Base-by-base conservation (phyloP, 2,888 invertebrate genomes). In the Bhutanitis thaidina region DNA sequence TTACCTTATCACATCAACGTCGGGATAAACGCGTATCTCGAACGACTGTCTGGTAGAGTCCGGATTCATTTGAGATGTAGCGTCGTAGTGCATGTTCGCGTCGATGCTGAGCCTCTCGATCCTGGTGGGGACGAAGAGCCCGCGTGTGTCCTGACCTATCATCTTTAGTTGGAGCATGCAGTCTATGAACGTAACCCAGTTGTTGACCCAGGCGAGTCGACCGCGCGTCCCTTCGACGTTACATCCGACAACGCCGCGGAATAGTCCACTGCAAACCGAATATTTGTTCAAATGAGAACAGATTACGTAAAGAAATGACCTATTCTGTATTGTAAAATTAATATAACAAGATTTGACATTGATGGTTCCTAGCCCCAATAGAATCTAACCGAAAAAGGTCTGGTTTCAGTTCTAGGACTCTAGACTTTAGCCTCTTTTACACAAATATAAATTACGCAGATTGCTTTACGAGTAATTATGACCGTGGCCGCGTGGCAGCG, bases 181-280 rank as follows among this genome's bases (percentile, higher is more conserved):
- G 81, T 98, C 97, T 84, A 98, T 92, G 77, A 96, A 96, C 2
- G 95, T 92, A 7, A 95, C 93, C 97, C 97, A 98, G 80, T 96
- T 95, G 64, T 93, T 93, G 43, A 91, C 90, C 96, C 96, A 97
- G 45, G 90, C 76, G 5, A 92, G 71, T 15, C 82, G 79, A 1
- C 91, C 92, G 1, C 82, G 79, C 1, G 80, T 86, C 27, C 91
- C 91, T 54, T 89, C 80, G 7, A 89, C 75, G 62, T 90, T 90
- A 59, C 91, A 89, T 5, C 88, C 86, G 3, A 89, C 62, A 1
- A 94, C 87, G 5, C 93, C 92, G 41, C 91, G 90, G 88, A 93
- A 93, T 0, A 90, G 72, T 40, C 91, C 91, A 27, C 91, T 91
- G 70, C 3, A 49, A 53, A 77, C n/a, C n/a, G n/a, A n/a, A n/a